Base-by-base conservation (phyloP, 2,888 invertebrate genomes). In the Capitulum mitella region DNA sequence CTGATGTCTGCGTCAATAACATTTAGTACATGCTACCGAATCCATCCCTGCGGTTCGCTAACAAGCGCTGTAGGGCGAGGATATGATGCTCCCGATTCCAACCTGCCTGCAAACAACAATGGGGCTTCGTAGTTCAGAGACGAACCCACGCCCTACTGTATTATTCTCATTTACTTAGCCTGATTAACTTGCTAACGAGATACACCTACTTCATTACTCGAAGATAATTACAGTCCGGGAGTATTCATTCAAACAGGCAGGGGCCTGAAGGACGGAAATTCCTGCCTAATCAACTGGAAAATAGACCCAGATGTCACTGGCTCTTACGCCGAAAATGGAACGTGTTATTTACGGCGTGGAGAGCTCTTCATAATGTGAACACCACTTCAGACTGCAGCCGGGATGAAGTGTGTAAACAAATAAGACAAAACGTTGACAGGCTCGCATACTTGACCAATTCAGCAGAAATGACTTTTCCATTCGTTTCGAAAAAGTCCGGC, bases 161-260 rank as follows among this genome's bases (percentile, higher is more conserved):
- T 58, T 29, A 58, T 58, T 3, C 26, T n/a, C 58, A 58, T 58
- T 29, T 58, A 58, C 58, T 58, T 58, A 58, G 58, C 58, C 58
- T 58, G 58, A 58, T 58, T 58, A 58, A 58, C 58, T 58, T 58
- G 64, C 34, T 64, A 64, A 64, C 29, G 64, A 64, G 10, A 64
- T 64, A 32, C 64, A 32, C 19, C 64, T 19, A 34, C 64, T 64
- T 64, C 64, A 64, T 64, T 64, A 64, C 64, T 64, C 34, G 34
- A 64, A 32, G 64, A 34, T 64, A 64, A 64, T 64, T 64, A 64
- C 64, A 58, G 16, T 32, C 29, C 64, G 64, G 32, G 32, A 61
- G 64, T 64, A 64, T 19, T 64, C 64, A 64, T 64, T 29, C 34
- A 14, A 5, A 64, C 32, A 2, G 34, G 34, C 34, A 22, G 34